A percentile compares a stretch with the other conserved stretches of the same genome.
Conservation (phyloP, 1,140 invertebrate species). For the Drosophila simulans region DNA sequence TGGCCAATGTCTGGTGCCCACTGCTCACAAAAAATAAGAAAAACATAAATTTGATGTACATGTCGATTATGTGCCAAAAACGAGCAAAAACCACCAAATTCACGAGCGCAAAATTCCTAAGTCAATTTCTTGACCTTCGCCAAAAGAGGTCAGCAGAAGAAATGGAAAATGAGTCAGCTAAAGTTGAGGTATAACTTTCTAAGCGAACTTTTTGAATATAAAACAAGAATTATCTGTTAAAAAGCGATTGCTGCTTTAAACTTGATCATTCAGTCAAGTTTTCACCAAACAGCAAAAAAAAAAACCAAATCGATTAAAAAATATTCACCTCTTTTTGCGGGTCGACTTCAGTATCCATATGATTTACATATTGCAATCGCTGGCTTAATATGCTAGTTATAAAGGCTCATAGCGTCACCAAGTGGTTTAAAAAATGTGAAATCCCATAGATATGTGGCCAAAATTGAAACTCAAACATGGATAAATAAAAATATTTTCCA, state of each 20-base stretch:
- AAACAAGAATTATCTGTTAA: no score
- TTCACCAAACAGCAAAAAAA: not conserved
- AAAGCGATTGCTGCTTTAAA: no score
- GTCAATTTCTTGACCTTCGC: constrained; percentile 32
- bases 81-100: constrained; percentile 39
- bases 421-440: constrained; percentile 18
- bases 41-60: constrained; percentile 78
- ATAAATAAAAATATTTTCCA: constrained; percentile 21
- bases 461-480: constrained; percentile 47
- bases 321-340: not conserved
- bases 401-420: constrained; percentile 19
- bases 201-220: no score
- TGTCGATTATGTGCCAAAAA: constrained; percentile 76
- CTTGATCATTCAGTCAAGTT: no score
- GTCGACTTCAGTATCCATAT: constrained; percentile 21
- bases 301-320: not conserved
- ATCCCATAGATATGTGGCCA: constrained; percentile 12
- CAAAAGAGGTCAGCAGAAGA: constrained; percentile 54
- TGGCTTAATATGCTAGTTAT: constrained; percentile 66
- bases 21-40: constrained; percentile 47
- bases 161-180: constrained; percentile 19
- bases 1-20: constrained; percentile 68
- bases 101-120: not conserved
- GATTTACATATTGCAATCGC: constrained; percentile 46
- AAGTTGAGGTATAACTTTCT: not conserved